Base-by-base conservation (phyloP, 2,113 vertebrate species). In the Hiodon alosoides region DNA sequence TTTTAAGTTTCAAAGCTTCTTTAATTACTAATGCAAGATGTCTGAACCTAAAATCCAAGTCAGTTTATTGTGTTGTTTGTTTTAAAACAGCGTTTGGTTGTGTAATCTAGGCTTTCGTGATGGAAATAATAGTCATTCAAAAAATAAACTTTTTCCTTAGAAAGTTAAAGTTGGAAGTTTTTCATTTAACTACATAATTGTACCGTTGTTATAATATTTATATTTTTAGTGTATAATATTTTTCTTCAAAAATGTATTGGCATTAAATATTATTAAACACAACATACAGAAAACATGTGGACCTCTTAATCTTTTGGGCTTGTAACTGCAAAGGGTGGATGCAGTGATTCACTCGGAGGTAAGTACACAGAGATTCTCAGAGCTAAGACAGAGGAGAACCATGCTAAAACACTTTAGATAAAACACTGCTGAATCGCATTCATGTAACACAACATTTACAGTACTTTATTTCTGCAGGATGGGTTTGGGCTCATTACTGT, bases 41-140 rank as follows among this genome's bases (percentile, higher is more conserved):
- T 57, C 46, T 31, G 17, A 31, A 70, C n/a, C 62, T 74, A 62
- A 74, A 10, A 53, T 66, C 4, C 54, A 16, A 53, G 16, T 9
- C 14, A 67, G 66, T 68, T 7, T 13, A 59, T 62, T 16, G 10
- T 72, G 51, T 65, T 73, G 75, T 76, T 71, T 76, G 75, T 76
- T 76, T 65, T 71, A 76, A 76, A 76, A 76, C 75, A 76, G 68
- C 64, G 53, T 71, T 76, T 66, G 4, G 17, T 70, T 69, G 31
- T 66, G 51, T 60, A 14, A 17, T 62, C 68, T 53, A 8, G 67
- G 47, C 7, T 74, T 67, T 66, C 52, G 50, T 66, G 61, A 16
- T 48, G 62, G 67, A 52, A 57, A 48, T 57, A 10, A n/a, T n/a
- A 31, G 31, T 31, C 31, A 31, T 31, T 31, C 0, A 31, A 31